phyloP scores from a whole-genome alignment of 2,888 invertebrate genomes.

The Trisateles emortualis region DNA sequence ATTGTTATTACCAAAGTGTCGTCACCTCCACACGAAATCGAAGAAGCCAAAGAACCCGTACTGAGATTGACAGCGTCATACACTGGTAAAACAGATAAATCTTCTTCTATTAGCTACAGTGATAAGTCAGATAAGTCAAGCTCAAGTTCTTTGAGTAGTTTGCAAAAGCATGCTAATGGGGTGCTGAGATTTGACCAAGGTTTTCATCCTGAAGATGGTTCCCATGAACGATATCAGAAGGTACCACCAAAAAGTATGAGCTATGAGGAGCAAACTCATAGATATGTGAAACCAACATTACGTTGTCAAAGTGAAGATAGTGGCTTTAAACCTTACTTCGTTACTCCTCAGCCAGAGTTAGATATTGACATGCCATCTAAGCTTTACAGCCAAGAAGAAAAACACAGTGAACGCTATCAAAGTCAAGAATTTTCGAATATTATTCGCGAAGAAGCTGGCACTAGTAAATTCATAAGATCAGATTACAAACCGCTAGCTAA shows the following conservation, averaged over 20 bases:
- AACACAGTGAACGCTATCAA: conserved; percentile 88
- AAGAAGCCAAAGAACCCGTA: conserved; percentile 65
- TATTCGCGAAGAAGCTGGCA: conserved; percentile 70
- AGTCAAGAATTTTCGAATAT: conserved; percentile 88
- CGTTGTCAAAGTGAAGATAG: conserved; percentile 88
- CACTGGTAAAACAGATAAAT: conserved; percentile 74
- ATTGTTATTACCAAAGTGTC: conserved; percentile 53
- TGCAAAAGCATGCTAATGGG: conserved; percentile 79
- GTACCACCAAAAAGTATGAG: conserved; percentile 82
- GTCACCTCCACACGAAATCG: conserved; percentile 57
- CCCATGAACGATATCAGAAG: conserved; percentile 74
- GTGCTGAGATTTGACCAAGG: conserved; percentile 76
- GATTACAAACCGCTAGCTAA: conserved; percentile 88
- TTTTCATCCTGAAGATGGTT: conserved; percentile 62
- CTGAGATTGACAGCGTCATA: conserved; percentile 70
- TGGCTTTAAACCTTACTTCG: conserved; percentile 75
- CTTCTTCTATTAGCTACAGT: conserved; percentile 83
- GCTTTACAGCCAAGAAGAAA: conserved; percentile 88
- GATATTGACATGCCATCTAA: conserved; percentile 86
- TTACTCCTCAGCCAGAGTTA: conserved; percentile 82
- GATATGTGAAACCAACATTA: conserved; percentile 81
- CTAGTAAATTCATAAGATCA: conserved; percentile 77
- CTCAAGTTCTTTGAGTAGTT: conserved; percentile 82
- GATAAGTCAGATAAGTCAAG: conserved; percentile 85
- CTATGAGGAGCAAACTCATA: conserved; percentile 78